Conservation (phyloP, 2,888 invertebrate genomes). For the Meiosimyza decipiens region DNA sequence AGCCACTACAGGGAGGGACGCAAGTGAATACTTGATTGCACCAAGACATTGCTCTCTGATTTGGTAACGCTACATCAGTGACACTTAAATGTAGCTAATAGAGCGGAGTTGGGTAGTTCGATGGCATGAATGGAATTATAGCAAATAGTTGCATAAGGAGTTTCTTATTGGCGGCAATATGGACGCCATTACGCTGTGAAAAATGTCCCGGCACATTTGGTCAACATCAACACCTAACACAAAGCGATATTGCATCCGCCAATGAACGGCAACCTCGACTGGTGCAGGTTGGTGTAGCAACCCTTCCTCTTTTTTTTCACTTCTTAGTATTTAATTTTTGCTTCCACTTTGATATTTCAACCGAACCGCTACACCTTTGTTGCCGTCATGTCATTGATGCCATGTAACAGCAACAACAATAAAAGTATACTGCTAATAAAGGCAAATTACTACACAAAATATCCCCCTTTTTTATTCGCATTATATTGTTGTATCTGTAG, state of each 20-base stretch:
- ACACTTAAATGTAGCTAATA: not conserved
- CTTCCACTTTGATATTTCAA: constrained; percentile 40
- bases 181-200: too few relatives aligned
- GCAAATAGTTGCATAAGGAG: too few relatives aligned
- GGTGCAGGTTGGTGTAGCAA: constrained; percentile 22
- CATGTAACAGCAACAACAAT: constrained; percentile 21
- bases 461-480: constrained; percentile 16
- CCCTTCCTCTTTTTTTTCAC: constrained; percentile 22
- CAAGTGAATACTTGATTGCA: too few relatives aligned
- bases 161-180: too few relatives aligned
- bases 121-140: too few relatives aligned
- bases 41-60: not conserved
- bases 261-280: constrained; percentile 40
- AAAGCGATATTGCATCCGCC: constrained; percentile 30
- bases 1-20: not conserved
- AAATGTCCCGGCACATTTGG: too few relatives aligned
- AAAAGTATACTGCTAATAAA: constrained; percentile 44
- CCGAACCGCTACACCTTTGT: constrained; percentile 37
- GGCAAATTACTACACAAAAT: constrained; percentile 50
- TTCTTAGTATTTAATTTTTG: constrained; percentile 35
- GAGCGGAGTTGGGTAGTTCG: too few relatives aligned
- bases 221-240: not conserved
- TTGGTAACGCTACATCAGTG: constrained; percentile 6
- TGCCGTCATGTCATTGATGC: constrained; percentile 21
- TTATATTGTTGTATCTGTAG: constrained; percentile 14